A percentile compares a stretch with the other conserved stretches of the same genome.
phyloP scores from a whole-genome alignment of 2,113 vertebrate genomes.

The Heloderma charlesbogerti region DNA sequence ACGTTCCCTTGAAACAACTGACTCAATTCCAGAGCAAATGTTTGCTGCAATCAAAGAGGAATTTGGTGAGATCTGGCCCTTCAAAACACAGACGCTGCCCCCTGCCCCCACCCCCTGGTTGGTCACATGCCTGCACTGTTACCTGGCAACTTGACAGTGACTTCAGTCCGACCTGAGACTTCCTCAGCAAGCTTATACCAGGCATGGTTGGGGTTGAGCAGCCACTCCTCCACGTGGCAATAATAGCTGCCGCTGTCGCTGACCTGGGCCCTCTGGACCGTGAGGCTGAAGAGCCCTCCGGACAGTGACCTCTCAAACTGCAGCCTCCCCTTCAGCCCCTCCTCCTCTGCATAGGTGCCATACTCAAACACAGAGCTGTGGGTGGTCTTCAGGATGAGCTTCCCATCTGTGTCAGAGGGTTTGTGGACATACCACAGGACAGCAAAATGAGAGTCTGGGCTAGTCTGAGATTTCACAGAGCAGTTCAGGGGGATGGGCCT shows the following conservation, averaged over 20 bases:
- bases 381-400: conserved; percentile 94
- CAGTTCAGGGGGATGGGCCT: conserved; percentile 91
- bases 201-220: conserved; percentile 80
- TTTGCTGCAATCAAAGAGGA: not conserved
- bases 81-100: too few relatives aligned
- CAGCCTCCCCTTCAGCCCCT: conserved; percentile 87
- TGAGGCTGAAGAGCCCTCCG: conserved; percentile 89
- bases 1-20: not conserved
- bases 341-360: conserved; percentile 91
- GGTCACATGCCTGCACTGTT: not conserved
- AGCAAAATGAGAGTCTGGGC: conserved; percentile 88
- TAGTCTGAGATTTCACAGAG: conserved; percentile 89
- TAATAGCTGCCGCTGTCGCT: conserved; percentile 95
- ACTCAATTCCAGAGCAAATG: not conserved
- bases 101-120: not conserved
- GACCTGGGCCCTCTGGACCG: conserved; percentile 88
- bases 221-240: conserved; percentile 93
- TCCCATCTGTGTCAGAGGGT: conserved; percentile 81
- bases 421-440: conserved; percentile 94
- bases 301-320: conserved; percentile 89
- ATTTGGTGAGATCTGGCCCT: not conserved
- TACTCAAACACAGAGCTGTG: conserved; percentile 89
- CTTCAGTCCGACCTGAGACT: conserved; percentile 86
- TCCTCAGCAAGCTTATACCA: conserved; percentile 87
- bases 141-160: conserved; percentile 92